Evolutionary conservation across 2,797 vertebrate species (phyloP), one percentile per base, ranked within the genome.

Genomic region (Halcyon chelicuti): DNA sequence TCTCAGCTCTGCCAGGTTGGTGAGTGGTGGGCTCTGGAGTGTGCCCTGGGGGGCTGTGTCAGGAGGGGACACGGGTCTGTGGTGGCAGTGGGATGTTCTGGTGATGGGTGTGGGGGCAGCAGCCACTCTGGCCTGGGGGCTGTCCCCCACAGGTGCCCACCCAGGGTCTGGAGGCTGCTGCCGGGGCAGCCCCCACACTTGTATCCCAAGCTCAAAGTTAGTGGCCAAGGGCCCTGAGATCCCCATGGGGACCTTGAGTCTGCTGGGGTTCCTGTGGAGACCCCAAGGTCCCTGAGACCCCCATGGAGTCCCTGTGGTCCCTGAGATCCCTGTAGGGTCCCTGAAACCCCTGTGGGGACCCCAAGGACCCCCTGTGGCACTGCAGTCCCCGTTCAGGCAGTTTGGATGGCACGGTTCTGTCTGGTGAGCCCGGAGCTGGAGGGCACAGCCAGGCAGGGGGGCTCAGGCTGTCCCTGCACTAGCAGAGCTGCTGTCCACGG

Each of bases 1-100:
- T 40, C 15, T 33, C 1, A 2, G 51, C 26, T 51, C 26, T 25
- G 26, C 40, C 2, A 6, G 23, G 40, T 14, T 25, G 8, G 72
- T 20, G n/a, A 16, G 71, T 2, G 47, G 35, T 23, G 74, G 52
- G 40, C 68, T 79, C 39, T 23, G 73, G 44, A 9, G 7, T 23
- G 44, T 22, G 33, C 14, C 17, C 4, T 28, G 51, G 6, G 37
- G 33, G 6, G 21, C 65, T 68, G 60, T 7, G 26, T 65, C 25
- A 23, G 40, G 51, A 29, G 47, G 49, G 39, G 25, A 2, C 3
- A 1, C 0, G 1, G 52, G 52, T 17, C 35, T 58, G 33, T 26
- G 71, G 31, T 29, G 65, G 25, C 23, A 61, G 17, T 1, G 5
- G 35, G 58, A 15, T 0, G 2, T 28, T 14, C 17, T 12, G 40